Evolutionary conservation across 2,888 invertebrate species (phyloP).

Genomic region (Metalampra italica): DNA sequence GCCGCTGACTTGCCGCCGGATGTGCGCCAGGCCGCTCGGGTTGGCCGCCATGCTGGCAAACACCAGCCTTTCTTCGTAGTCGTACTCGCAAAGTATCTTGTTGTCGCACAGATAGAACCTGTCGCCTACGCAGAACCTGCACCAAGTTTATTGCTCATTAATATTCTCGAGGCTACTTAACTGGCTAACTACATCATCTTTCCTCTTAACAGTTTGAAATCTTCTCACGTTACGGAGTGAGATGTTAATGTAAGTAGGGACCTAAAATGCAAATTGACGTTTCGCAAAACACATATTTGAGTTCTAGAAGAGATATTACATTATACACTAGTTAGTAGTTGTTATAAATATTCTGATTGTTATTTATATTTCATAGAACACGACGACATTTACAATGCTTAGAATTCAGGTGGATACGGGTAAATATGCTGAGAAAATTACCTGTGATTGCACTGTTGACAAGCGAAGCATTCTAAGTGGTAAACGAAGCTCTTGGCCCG

Average conservation of each 20-base stretch:
- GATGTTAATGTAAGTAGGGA: neutral
- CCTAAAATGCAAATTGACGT: no score
- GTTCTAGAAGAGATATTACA: no score
- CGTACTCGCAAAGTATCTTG: conserved; percentile 96
- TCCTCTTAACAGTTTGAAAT: neutral
- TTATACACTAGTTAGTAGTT: no score
- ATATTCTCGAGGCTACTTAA: conserved; percentile 1
- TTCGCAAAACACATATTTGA: no score
- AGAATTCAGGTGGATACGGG: no score
- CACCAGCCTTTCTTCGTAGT: conserved; percentile 94
- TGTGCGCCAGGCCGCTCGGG: conserved; percentile 91
- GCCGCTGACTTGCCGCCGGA: conserved; percentile 89
- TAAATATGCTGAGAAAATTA: conserved; percentile 50
- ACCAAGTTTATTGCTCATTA: conserved; percentile 20
- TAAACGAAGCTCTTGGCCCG: conserved; percentile 94
- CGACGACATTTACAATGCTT: no score
- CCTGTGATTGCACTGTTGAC: conserved; percentile 97
- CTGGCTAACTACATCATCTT: neutral
- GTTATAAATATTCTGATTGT: no score
- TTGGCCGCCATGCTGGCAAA: conserved; percentile 94
- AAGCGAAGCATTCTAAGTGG: conserved; percentile 96
- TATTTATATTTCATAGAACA: no score
- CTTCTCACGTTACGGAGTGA: neutral
- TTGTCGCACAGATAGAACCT: conserved; percentile 95
- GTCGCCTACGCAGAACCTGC: conserved; percentile 96